Conservation (phyloP, 1,140 invertebrate species). For the Drosophila lini region DNA sequence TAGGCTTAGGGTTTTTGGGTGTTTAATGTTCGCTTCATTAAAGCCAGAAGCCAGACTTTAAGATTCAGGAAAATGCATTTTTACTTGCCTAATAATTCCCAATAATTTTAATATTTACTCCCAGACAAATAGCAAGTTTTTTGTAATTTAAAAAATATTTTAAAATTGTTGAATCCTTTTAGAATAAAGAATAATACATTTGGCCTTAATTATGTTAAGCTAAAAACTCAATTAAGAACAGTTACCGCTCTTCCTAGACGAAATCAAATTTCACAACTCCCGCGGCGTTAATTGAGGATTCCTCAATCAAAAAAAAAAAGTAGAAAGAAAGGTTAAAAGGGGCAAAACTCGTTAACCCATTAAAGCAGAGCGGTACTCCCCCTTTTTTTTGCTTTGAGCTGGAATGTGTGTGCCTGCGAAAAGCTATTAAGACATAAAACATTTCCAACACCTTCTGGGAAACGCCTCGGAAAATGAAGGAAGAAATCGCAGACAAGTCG, state of each 20-base stretch:
- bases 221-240: constrained; percentile 58
- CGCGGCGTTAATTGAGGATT: constrained; percentile 75
- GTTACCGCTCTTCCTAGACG: constrained; percentile 11
- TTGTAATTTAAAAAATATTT: background rate
- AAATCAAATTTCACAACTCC: constrained; percentile 76
- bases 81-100: background rate
- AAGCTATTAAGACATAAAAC: constrained; percentile 79
- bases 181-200: background rate
- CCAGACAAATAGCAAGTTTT: background rate
- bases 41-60: background rate
- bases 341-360: constrained; percentile 70
- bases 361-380: constrained; percentile 56
- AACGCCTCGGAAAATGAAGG: constrained; percentile 42
- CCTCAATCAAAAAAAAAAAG: constrained; percentile 47
- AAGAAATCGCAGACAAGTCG: constrained; percentile 1
- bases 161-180: background rate
- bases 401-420: constrained; percentile 22
- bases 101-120: too few relatives aligned
- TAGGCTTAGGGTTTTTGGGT: background rate
- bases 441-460: constrained; percentile 73
- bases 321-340: constrained; percentile 10
- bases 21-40: constrained; percentile 7
- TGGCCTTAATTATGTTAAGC: constrained; percentile 23
- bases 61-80: background rate
- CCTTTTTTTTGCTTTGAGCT: constrained; percentile 10